Conservation (phyloP, 2,888 invertebrate genomes). For the Netelia melanura region DNA sequence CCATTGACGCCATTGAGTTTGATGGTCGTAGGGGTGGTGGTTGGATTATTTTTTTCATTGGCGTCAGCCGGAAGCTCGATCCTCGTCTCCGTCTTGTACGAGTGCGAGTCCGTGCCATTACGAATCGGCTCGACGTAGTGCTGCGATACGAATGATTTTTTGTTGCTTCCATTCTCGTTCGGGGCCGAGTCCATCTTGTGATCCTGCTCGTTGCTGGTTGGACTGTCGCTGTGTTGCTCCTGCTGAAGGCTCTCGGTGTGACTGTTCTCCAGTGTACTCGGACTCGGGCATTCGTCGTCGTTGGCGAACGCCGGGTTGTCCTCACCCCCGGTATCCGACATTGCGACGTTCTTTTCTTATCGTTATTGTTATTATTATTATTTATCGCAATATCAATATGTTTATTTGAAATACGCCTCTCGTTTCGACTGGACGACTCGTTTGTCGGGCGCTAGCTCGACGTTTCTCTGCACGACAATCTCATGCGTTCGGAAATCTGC, state of each 20-base stretch:
- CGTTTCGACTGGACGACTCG: not conserved
- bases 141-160: slow-evolving; percentile 78
- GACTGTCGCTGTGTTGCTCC: slow-evolving; percentile 57
- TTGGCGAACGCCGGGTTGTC: slow-evolving; percentile 83
- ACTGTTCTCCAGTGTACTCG: slow-evolving; percentile 67
- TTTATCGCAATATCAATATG: not conserved
- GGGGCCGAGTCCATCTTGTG: slow-evolving; percentile 71
- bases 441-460: slow-evolving; percentile 47
- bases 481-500: slow-evolving; percentile 79
- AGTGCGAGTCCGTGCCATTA: slow-evolving; percentile 76
- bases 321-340: slow-evolving; percentile 80
- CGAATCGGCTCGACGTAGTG: slow-evolving; percentile 80
- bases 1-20: slow-evolving; percentile 82
- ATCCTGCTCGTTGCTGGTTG: slow-evolving; percentile 72
- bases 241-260: slow-evolving; percentile 72
- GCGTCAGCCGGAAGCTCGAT: slow-evolving; percentile 81
- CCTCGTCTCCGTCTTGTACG: slow-evolving; percentile 80
- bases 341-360: slow-evolving; percentile 64
- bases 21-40: slow-evolving; percentile 67
- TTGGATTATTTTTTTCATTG: slow-evolving; percentile 71
- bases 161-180: slow-evolving; percentile 78
- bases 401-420: slow-evolving; percentile 5
- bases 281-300: slow-evolving; percentile 77
- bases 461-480: slow-evolving; percentile 68
- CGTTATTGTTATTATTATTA: not conserved